Conservation (phyloP, 2,113 vertebrate species). For the Irena cyanogastra region DNA sequence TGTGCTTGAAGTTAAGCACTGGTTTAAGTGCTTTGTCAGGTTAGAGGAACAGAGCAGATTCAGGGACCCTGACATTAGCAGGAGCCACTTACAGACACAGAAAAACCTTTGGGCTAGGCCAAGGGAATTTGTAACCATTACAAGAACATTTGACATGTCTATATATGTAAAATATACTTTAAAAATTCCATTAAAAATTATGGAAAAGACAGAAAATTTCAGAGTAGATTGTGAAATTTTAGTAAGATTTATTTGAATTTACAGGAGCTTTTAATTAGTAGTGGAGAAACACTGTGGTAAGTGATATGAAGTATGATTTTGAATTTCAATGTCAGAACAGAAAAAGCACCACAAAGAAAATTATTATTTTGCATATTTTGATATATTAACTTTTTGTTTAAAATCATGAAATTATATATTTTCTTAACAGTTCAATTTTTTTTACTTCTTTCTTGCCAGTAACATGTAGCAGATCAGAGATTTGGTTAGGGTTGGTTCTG, state of each 20-base stretch:
- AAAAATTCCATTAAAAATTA: neutral
- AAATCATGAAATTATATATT: neutral
- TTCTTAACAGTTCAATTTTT: neutral
- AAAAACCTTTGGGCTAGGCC: neutral
- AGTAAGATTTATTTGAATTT: neutral
- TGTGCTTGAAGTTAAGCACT: neutral
- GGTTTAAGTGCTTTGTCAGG: neutral
- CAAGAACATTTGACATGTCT: neutral
- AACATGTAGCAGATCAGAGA: neutral
- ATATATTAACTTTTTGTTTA: neutral
- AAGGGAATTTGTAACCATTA: neutral
- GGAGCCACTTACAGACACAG: neutral
- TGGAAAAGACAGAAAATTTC: neutral
- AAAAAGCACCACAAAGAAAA: neutral
- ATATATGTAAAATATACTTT: too few relatives aligned
- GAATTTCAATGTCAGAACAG: neutral
- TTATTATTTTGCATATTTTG: neutral
- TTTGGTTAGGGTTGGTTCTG: neutral
- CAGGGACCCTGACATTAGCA: neutral
- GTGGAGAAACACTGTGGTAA: neutral
- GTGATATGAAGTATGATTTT: neutral
- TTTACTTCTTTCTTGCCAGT: neutral
- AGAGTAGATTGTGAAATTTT: neutral
- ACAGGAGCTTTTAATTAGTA: neutral
- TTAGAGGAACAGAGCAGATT: neutral